phyloP scores from a whole-genome alignment of 2,113 vertebrate species.

The Oxyruncus cristatus region DNA sequence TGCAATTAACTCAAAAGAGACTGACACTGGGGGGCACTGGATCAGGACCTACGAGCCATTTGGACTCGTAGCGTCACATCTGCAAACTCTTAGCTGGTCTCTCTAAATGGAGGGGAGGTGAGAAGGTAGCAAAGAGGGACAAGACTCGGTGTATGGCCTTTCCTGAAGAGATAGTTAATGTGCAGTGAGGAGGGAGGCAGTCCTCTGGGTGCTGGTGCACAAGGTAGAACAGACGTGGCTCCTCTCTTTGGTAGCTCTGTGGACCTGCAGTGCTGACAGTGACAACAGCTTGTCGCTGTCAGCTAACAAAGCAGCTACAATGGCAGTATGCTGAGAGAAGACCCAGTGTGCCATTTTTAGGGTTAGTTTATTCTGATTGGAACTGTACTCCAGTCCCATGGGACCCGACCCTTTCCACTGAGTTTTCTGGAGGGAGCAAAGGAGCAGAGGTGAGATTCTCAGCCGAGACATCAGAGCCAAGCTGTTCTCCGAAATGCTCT shows the following conservation, averaged over 20 bases:
- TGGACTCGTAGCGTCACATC: accelerated
- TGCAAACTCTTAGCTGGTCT: background rate
- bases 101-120: background rate
- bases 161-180: background rate
- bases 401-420: background rate
- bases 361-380: background rate
- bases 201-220: background rate
- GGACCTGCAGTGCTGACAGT: background rate
- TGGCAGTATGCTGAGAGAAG: background rate
- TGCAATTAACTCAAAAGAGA: background rate
- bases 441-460: background rate
- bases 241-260: background rate
- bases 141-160: background rate
- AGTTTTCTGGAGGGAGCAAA: background rate
- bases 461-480: background rate
- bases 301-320: background rate
- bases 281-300: background rate
- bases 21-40: background rate
- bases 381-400: background rate
- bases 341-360: background rate
- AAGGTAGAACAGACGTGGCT: background rate
- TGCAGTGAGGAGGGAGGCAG: background rate
- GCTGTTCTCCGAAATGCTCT: conserved; percentile 23
- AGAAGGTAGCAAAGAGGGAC: background rate
- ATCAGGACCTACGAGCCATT: background rate